Conservation (phyloP, 2,888 invertebrate species). For the Eupithecia dodoneata region DNA sequence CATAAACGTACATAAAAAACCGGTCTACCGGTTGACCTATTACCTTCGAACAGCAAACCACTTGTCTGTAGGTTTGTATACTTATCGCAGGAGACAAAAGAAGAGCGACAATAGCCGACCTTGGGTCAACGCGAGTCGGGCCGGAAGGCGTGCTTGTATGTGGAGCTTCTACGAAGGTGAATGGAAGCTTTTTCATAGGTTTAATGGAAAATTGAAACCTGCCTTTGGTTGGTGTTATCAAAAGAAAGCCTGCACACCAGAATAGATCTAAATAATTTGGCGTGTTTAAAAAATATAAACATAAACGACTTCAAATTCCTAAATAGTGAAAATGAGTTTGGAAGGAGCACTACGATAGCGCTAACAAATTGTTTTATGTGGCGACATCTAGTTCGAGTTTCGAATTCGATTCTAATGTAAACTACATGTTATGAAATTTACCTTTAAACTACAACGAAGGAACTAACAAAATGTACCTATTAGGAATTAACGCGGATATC, state of each 20-base stretch:
- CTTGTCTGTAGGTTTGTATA: slow-evolving; percentile 32
- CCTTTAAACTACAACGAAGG: too few species aligned
- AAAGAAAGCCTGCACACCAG: background rate
- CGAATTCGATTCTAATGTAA: too few species aligned
- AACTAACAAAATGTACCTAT: too few species aligned
- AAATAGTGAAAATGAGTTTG: too few species aligned
- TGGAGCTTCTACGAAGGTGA: slow-evolving; percentile 31
- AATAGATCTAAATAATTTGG: background rate
- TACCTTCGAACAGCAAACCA: slow-evolving; percentile 38
- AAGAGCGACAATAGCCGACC: slow-evolving; percentile 45
- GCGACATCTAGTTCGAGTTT: too few species aligned
- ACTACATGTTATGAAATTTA: too few species aligned
- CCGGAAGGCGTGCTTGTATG: slow-evolving; percentile 42
- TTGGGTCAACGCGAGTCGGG: slow-evolving; percentile 38
- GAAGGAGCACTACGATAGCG: too few species aligned
- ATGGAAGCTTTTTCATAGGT: slow-evolving; percentile 25
- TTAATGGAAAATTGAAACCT: slow-evolving; percentile 10
- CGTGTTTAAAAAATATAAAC: too few species aligned
- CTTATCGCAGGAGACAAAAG: slow-evolving; percentile 41
- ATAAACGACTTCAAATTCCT: too few species aligned
- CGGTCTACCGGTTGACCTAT: slow-evolving; percentile 37
- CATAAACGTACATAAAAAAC: background rate
- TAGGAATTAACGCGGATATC: too few species aligned
- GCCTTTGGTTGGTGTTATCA: background rate
- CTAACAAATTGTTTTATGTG: too few species aligned